These are phyloP conservation scores for Latrodectus hesperus DNA, from an alignment of 2,888 invertebrate species.

Conservation along the genomic window DNA sequence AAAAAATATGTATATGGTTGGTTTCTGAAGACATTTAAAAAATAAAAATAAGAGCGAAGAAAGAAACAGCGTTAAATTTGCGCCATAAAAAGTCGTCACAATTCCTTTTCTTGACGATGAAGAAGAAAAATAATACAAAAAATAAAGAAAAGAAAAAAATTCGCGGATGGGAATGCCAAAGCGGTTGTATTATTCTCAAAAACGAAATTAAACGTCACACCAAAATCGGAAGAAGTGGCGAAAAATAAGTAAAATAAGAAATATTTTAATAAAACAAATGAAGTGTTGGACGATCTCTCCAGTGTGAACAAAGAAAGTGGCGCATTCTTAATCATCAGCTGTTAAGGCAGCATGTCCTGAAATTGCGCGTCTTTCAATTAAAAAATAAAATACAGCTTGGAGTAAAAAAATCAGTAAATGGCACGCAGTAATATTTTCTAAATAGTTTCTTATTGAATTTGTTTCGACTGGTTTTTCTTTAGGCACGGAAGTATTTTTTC, in stretches of 20 bases:
- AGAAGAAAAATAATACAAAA: slow-evolving; percentile 31
- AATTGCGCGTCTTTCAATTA: slow-evolving; percentile 39
- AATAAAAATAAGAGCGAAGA: background rate
- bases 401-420: slow-evolving; percentile 11
- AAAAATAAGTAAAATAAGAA: slow-evolving; percentile 33
- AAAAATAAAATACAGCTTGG: slow-evolving; percentile 14
- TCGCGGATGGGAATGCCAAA: slow-evolving; percentile 23
- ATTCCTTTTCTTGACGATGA: slow-evolving; percentile 19
- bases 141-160: slow-evolving; percentile 37
- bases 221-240: slow-evolving; percentile 41
- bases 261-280: background rate
- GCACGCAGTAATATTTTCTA: slow-evolving; percentile 21
- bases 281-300: slow-evolving; percentile 7
- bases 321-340: slow-evolving; percentile 32
- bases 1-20: background rate
- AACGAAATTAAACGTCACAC: slow-evolving; percentile 68
- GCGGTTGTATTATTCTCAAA: slow-evolving; percentile 57
- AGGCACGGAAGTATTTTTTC: background rate
- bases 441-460: slow-evolving; percentile 36
- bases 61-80: slow-evolving; percentile 30
- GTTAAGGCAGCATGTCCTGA: slow-evolving; percentile 39
- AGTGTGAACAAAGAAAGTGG: slow-evolving; percentile 55
- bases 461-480: too few species aligned
- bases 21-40: background rate
- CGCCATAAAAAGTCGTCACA: slow-evolving; percentile 48